phyloP scores from a whole-genome alignment of 2,888 invertebrate species.

The Agrochola circellaris region DNA sequence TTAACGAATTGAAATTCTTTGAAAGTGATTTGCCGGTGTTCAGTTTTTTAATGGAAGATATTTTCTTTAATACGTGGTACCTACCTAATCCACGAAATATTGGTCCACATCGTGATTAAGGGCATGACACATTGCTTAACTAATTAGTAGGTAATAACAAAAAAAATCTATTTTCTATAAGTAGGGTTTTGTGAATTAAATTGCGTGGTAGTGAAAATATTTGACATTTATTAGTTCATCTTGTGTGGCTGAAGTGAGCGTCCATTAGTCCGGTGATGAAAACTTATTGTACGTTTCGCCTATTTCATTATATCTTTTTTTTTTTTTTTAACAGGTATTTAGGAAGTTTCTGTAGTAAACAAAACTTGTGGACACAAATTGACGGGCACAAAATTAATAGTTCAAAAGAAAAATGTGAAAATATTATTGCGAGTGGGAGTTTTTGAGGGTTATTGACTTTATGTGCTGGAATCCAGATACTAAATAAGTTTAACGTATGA shows the following conservation, averaged over 20 bases:
- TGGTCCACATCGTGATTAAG: neutral
- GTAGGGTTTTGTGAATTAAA: slow-evolving; percentile 30
- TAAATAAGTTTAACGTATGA: slow-evolving; percentile 20
- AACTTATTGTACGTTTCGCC: slow-evolving; percentile 53
- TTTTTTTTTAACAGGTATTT: slow-evolving; percentile 50
- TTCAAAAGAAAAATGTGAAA: slow-evolving; percentile 47
- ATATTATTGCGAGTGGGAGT: slow-evolving; percentile 9
- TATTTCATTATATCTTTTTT: slow-evolving; percentile 48
- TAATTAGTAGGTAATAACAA: slow-evolving; percentile 12
- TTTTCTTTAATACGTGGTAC: slow-evolving; percentile 12
- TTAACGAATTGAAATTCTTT: slow-evolving; percentile 52
- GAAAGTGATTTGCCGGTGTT: slow-evolving; percentile 20
- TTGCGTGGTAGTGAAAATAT: slow-evolving; percentile 60
- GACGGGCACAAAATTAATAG: slow-evolving; percentile 36
- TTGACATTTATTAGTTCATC: slow-evolving; percentile 64
- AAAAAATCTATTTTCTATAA: neutral
- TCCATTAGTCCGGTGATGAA: slow-evolving; percentile 59
- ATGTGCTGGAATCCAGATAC: slow-evolving; percentile 17
- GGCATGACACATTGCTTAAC: slow-evolving; percentile 15
- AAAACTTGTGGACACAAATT: slow-evolving; percentile 56
- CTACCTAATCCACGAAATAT: neutral
- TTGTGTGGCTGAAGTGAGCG: slow-evolving; percentile 60
- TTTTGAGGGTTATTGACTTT: slow-evolving; percentile 48
- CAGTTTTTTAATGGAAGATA: slow-evolving; percentile 26
- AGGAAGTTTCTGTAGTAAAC: slow-evolving; percentile 38